A percentile compares a stretch with the other conserved stretches of the same genome.
Conservation (phyloP, 2,113 vertebrate species). For the Scatophagus argus region DNA sequence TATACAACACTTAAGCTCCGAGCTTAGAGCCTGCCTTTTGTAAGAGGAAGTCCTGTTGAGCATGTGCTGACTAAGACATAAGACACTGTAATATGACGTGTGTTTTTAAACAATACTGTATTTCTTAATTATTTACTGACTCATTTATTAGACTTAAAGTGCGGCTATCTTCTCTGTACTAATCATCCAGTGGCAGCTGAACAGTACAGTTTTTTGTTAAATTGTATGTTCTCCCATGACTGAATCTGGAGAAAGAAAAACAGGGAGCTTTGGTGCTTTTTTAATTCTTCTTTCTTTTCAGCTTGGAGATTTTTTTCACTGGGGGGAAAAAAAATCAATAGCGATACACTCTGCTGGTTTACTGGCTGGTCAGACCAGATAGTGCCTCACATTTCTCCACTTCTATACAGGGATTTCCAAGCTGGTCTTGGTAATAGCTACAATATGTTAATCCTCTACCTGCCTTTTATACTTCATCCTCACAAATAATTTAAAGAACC, state of each 20-base stretch:
- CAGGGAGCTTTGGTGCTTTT: neutral
- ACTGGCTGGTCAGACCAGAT: constrained; percentile 32
- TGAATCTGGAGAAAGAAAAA: neutral
- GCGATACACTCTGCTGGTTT: constrained; percentile 10
- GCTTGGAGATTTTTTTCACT: neutral
- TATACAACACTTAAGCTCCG: neutral
- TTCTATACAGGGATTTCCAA: constrained; percentile 22
- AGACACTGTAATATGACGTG: neutral
- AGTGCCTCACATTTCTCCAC: constrained; percentile 23
- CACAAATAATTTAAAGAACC: constrained; percentile 50
- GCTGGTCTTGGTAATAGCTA: constrained; percentile 24
- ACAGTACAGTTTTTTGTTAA: neutral
- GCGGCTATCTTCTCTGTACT: neutral
- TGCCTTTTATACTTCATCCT: constrained; percentile 45
- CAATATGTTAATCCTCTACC: constrained; percentile 59
- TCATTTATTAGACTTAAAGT: neutral
- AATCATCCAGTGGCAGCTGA: neutral
- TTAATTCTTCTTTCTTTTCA: constrained; percentile 13
- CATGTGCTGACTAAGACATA: neutral
- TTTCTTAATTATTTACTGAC: neutral
- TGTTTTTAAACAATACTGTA: neutral
- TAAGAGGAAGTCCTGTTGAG: neutral
- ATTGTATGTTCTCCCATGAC: neutral
- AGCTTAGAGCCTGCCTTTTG: neutral
- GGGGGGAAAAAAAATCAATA: neutral